These are phyloP conservation scores for Epirrita christyi DNA, from an alignment of 2,888 invertebrate genomes.

Conservation along the genomic window DNA sequence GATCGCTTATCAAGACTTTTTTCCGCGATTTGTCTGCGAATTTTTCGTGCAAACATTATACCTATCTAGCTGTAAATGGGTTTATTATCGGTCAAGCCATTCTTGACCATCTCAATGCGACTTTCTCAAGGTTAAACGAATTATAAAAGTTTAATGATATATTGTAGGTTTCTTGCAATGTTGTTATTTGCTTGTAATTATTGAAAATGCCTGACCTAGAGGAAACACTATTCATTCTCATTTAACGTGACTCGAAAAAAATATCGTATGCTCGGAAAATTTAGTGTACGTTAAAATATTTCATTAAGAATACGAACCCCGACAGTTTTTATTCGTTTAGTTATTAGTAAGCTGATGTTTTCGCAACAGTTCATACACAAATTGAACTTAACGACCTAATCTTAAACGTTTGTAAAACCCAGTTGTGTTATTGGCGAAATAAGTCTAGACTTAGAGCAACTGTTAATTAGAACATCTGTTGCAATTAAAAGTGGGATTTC, in stretches of 20 bases:
- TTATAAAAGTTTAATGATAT: not conserved
- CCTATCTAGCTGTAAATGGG: conserved; percentile 10
- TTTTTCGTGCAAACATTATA: conserved; percentile 3
- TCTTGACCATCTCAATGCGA: conserved; percentile 16
- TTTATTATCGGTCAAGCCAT: conserved; percentile 4
- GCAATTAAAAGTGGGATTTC: conserved; percentile 21
- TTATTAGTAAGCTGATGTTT: too few relatives aligned
- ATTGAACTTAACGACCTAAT: too few relatives aligned
- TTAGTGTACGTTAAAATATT: too few relatives aligned
- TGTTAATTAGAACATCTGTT: conserved; percentile 20
- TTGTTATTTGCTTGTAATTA: too few relatives aligned
- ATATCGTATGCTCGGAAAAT: too few relatives aligned
- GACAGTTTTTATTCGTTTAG: too few relatives aligned
- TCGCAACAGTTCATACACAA: too few relatives aligned
- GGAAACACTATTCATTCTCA: too few relatives aligned
- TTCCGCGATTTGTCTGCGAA: not conserved
- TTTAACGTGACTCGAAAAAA: not conserved
- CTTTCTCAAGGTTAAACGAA: conserved; percentile 13
- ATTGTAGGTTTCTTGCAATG: not conserved
- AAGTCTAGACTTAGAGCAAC: conserved; percentile 8
- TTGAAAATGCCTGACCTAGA: too few relatives aligned
- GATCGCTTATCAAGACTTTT: too few relatives aligned
- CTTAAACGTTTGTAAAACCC: conserved; percentile 8
- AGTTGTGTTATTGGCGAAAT: conserved; percentile 4
- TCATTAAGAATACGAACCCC: too few relatives aligned